phyloP scores from a whole-genome alignment of 2,888 invertebrate species.

The Dexiosoma caninum region DNA sequence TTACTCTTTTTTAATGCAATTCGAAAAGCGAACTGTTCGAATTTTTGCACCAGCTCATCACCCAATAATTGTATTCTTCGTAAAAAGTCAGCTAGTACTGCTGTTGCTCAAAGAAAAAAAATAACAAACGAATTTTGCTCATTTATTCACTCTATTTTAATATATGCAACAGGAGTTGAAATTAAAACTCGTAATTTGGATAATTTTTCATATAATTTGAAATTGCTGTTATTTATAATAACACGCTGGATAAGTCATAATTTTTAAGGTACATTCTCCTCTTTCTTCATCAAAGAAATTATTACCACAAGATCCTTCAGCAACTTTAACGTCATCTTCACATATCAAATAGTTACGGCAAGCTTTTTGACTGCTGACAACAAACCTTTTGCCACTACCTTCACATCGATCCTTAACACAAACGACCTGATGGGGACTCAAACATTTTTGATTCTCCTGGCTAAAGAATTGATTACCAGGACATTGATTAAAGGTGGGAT shows the following conservation, averaged over 20 bases:
- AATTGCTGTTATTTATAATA: constrained; percentile 38
- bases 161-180: too few species aligned
- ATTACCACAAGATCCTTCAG: constrained; percentile 68
- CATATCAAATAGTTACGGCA: constrained; percentile 72
- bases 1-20: too few species aligned
- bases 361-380: constrained; percentile 66
- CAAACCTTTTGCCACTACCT: constrained; percentile 69
- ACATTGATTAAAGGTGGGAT: constrained; percentile 69
- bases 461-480: constrained; percentile 68
- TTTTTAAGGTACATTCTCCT: constrained; percentile 63
- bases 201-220: too few species aligned
- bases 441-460: constrained; percentile 61
- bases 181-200: too few species aligned
- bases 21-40: too few species aligned
- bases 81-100: too few species aligned
- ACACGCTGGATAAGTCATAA: constrained; percentile 67
- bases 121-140: too few species aligned
- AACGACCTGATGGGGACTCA: constrained; percentile 62
- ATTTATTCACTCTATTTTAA: too few species aligned
- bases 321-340: constrained; percentile 61
- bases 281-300: constrained; percentile 70
- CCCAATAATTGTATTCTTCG: too few species aligned
- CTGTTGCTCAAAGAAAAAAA: too few species aligned
- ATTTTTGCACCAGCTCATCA: too few species aligned
- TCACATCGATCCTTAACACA: constrained; percentile 72